phyloP scores from a whole-genome alignment of 1,140 invertebrate species.

The Eurosta solidaginis region DNA sequence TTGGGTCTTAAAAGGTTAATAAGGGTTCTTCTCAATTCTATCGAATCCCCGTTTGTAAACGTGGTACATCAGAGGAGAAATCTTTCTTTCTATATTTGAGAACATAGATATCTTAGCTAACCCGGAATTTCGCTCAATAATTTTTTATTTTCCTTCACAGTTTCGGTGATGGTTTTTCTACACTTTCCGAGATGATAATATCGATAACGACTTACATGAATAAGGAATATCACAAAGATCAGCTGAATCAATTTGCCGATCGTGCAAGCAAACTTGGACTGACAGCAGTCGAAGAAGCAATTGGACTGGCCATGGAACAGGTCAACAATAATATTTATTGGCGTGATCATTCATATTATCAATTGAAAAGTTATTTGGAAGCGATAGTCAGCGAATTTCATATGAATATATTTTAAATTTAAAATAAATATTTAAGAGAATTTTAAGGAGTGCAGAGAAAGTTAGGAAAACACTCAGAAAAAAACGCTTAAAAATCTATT shows the following conservation, averaged over 20 bases:
- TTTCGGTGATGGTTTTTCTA: constrained; percentile 63
- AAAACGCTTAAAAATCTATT: background rate
- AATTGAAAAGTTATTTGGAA: constrained; percentile 51
- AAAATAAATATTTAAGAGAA: background rate
- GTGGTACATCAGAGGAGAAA: no score
- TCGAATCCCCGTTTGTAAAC: no score
- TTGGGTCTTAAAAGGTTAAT: no score
- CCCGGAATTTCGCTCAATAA: no score
- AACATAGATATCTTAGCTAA: no score
- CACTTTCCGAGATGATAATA: constrained; percentile 62
- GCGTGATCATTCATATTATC: constrained; percentile 54
- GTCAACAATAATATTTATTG: constrained; percentile 58
- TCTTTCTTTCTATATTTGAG: no score
- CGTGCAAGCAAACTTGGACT: constrained; percentile 50
- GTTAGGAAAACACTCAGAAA: constrained; percentile 22
- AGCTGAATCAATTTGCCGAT: constrained; percentile 47
- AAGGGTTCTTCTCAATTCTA: no score
- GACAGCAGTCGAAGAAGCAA: constrained; percentile 48
- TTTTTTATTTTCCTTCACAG: constrained; percentile 40
- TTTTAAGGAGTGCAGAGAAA: background rate
- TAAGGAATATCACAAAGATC: constrained; percentile 58
- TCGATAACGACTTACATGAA: constrained; percentile 63
- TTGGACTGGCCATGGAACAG: constrained; percentile 54
- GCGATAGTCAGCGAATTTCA: constrained; percentile 54
- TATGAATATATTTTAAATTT: constrained; percentile 53